These are phyloP conservation scores for Aelia acuminata DNA, from an alignment of 2,888 invertebrate genomes.

Conservation along the genomic window DNA sequence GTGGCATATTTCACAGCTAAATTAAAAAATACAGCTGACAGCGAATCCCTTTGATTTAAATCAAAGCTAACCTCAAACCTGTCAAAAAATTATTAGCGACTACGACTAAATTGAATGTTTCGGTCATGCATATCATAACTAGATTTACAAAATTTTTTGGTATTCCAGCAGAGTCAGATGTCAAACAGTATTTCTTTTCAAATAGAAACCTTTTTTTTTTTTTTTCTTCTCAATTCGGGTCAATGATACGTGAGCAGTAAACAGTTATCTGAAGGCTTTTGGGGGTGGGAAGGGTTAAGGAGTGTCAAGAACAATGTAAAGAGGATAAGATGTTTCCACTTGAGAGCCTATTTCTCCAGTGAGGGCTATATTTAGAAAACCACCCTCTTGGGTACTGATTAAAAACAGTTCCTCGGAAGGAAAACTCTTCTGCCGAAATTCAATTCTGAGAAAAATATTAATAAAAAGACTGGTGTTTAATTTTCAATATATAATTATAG, in stretches of 20 bases:
- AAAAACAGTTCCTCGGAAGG: not conserved
- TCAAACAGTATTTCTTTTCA: no score
- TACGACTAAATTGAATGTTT: no score
- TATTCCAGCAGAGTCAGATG: no score
- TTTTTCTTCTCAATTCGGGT: not conserved
- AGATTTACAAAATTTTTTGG: no score
- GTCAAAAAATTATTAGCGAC: no score
- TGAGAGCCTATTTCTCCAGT: constrained; percentile 11
- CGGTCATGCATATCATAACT: no score
- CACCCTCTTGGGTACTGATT: not conserved
- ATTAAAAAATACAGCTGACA: no score
- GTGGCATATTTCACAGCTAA: no score
- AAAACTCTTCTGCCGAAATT: constrained; percentile 3
- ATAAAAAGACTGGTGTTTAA: not conserved
- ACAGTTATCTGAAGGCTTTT: not conserved
- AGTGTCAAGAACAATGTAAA: constrained; percentile 38
- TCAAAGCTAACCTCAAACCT: no score
- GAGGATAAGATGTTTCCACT: constrained; percentile 29
- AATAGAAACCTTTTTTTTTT: not conserved
- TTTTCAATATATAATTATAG: not conserved
- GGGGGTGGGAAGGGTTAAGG: not conserved
- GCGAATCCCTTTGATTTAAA: no score
- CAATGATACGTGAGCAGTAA: not conserved
- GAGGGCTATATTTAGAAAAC: constrained; percentile 27
- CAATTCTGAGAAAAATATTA: not conserved